Evolutionary conservation across 2,888 invertebrate species (phyloP).

Genomic region (Tricholauxania praeusta): DNA sequence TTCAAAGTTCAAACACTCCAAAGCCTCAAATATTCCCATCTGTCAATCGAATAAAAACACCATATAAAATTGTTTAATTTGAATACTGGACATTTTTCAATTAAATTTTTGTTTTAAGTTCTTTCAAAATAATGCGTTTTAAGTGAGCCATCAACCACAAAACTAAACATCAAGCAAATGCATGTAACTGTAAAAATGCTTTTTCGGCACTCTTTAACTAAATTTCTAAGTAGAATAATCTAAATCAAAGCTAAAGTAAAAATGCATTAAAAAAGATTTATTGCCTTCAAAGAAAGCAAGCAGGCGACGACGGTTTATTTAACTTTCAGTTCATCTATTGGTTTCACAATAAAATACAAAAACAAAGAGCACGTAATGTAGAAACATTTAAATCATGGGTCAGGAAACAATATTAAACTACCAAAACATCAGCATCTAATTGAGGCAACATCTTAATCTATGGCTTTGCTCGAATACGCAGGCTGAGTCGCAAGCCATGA

Average conservation of each 20-base stretch:
- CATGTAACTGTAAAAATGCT: too few relatives aligned
- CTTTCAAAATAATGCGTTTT: too few relatives aligned
- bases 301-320: background rate
- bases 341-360: background rate
- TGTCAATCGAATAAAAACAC: too few relatives aligned
- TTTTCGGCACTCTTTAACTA: conserved; percentile 10
- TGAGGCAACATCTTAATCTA: conserved; percentile 54
- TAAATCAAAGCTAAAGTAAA: too few relatives aligned
- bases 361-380: background rate
- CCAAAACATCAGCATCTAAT: conserved; percentile 59
- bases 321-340: background rate
- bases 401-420: background rate
- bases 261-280: conserved; percentile 33
- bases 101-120: too few relatives aligned
- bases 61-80: too few relatives aligned
- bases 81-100: too few relatives aligned
- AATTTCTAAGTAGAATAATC: conserved; percentile 1
- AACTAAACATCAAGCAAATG: too few relatives aligned
- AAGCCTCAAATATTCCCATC: too few relatives aligned
- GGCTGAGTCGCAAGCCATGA: conserved; percentile 9
- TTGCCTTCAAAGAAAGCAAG: background rate
- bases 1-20: too few relatives aligned
- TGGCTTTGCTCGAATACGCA: conserved; percentile 12
- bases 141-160: too few relatives aligned
- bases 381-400: conserved; percentile 5